Percentiles rank a stretch among this genome's conserved stretches.
phyloP scores from a whole-genome alignment of 1,140 invertebrate genomes.

The Drosophila subobscura region DNA sequence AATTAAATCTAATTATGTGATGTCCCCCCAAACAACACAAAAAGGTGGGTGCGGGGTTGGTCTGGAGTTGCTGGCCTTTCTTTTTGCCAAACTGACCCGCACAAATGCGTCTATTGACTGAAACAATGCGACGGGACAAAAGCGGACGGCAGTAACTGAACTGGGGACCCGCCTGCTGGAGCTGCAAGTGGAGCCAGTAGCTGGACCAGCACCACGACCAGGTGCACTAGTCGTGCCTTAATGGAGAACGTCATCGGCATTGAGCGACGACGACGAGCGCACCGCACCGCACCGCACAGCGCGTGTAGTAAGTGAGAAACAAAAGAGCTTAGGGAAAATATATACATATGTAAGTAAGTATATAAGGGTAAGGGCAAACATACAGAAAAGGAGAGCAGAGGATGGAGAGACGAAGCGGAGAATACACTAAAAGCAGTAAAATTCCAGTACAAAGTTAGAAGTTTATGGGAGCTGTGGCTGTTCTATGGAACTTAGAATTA shows the following conservation, averaged over 20 bases:
- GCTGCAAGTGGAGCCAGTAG: too few species aligned
- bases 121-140: slow-evolving; percentile 72
- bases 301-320: slow-evolving; percentile 57
- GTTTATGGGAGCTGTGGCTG: too few species aligned
- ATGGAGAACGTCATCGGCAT: slow-evolving; percentile 55
- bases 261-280: slow-evolving; percentile 30
- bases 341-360: background rate
- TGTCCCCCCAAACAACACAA: slow-evolving; percentile 28
- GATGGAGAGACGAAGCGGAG: too few species aligned
- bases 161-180: slow-evolving; percentile 1
- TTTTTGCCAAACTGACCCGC: slow-evolving; percentile 76
- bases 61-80: slow-evolving; percentile 34
- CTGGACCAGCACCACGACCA: slow-evolving; percentile 22
- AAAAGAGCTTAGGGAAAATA: slow-evolving; percentile 54
- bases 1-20: slow-evolving; percentile 79
- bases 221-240: slow-evolving; percentile 43
- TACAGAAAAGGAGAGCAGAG: background rate
- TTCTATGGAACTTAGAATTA: too few species aligned
- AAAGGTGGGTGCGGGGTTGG: slow-evolving; percentile 6
- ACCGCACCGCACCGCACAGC: too few species aligned
- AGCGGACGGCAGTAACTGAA: slow-evolving; percentile 40
- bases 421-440: too few species aligned
- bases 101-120: slow-evolving; percentile 79
- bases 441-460: too few species aligned
- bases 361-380: background rate